Evolutionary conservation across 2,888 invertebrate species (phyloP).

Genomic region (Timema cristinae): DNA sequence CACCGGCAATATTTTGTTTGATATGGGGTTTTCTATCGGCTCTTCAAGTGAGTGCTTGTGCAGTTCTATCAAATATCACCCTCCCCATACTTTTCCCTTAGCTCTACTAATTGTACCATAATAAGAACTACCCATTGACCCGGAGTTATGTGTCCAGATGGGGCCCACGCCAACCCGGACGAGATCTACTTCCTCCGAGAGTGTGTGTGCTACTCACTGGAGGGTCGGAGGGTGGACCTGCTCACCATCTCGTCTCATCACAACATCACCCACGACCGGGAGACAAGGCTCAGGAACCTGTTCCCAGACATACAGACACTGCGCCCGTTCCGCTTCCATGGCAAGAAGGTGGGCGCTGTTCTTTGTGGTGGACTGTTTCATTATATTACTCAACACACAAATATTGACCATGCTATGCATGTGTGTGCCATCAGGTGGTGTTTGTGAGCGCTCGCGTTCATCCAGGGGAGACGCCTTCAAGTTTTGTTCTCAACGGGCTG

Average conservation of each 20-base stretch:
- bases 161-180: constrained; percentile 43
- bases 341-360: constrained; percentile 62
- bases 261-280: constrained; percentile 67
- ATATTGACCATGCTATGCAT: no score
- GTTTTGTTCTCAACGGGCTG: constrained; percentile 86
- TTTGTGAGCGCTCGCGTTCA: constrained; percentile 87
- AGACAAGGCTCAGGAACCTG: constrained; percentile 64
- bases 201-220: constrained; percentile 71
- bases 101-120: no score
- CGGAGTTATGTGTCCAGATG: no score
- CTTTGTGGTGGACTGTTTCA: no score
- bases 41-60: no score
- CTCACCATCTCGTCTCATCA: constrained; percentile 79
- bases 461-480: constrained; percentile 89
- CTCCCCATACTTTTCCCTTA: no score
- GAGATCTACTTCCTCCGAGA: constrained; percentile 84
- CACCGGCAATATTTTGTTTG: no score
- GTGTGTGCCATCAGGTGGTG: constrained; percentile 56
- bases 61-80: no score
- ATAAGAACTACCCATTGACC: no score
- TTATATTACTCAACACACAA: no score
- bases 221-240: constrained; percentile 73
- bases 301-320: constrained; percentile 65
- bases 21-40: no score
- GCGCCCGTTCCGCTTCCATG: constrained; percentile 69